Evolutionary conservation across 2,113 vertebrate species (phyloP).

Genomic region (Noctilio leporinus): DNA sequence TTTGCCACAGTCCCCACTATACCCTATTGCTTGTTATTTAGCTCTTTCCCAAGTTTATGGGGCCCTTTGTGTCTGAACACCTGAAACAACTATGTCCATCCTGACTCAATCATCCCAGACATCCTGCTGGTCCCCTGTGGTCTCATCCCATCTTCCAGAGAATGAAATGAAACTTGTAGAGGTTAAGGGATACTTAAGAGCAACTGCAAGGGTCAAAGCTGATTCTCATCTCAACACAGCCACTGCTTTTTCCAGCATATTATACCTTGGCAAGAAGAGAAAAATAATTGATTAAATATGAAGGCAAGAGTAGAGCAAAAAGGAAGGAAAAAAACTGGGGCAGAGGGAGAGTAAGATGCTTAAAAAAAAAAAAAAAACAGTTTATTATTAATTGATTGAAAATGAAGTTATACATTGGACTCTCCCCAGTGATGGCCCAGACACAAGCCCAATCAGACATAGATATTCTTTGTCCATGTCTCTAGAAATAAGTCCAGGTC

Average conservation of each 20-base stretch:
- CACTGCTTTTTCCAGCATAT: neutral
- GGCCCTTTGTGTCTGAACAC: neutral
- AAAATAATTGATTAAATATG: neutral
- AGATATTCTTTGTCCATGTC: neutral
- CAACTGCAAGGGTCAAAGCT: neutral
- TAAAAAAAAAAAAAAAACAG: no score
- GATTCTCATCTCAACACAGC: neutral
- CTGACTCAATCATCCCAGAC: neutral
- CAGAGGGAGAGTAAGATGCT: neutral
- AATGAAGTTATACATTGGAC: neutral
- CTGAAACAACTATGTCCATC: neutral
- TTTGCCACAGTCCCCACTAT: neutral
- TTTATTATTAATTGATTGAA: neutral
- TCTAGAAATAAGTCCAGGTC: conserved; percentile 33
- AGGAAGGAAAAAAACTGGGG: neutral
- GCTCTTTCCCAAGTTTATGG: neutral
- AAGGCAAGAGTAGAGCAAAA: neutral
- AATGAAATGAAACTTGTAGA: neutral
- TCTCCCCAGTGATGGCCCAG: neutral
- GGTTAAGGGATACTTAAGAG: neutral
- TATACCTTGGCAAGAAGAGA: neutral
- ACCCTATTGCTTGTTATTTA: neutral
- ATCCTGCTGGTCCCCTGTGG: neutral
- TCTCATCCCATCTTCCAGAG: neutral
- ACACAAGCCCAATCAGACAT: neutral